A percentile compares a stretch with the other conserved stretches of the same genome.
These are phyloP conservation scores for Schlechtendalia chinensis DNA, from an alignment of 1,140 invertebrate genomes.

Conservation along the genomic window DNA sequence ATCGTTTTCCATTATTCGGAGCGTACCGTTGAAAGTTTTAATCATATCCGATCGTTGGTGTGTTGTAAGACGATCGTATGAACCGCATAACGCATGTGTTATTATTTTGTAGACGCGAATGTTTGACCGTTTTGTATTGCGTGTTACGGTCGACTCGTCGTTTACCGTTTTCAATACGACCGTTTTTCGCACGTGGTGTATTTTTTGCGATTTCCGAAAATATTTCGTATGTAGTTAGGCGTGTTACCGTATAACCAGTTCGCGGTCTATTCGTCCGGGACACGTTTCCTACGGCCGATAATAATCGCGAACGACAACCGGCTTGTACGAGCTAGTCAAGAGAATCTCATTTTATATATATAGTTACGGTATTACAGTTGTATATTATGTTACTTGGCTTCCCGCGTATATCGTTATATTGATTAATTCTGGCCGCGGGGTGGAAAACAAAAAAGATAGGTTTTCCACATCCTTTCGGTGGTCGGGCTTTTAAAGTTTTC, in stretches of 20 bases:
- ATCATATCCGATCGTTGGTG: no score
- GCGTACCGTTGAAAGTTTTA: no score
- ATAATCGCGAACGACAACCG: neutral
- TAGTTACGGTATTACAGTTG: no score
- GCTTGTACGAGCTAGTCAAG: neutral
- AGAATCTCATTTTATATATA: constrained; percentile 1
- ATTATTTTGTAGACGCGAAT: no score
- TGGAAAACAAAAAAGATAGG: neutral
- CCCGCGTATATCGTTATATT: neutral
- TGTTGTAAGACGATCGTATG: no score
- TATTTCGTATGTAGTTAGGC: neutral
- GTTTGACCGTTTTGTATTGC: no score
- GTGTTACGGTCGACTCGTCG: no score
- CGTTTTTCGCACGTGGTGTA: neutral
- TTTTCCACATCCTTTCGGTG: neutral
- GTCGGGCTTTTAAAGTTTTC: neutral
- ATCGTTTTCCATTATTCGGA: no score
- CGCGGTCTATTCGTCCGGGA: no score
- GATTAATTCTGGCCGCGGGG: neutral
- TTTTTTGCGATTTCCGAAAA: neutral
- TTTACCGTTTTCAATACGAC: neutral
- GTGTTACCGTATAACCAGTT: no score
- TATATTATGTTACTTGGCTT: constrained; percentile 10
- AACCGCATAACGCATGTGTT: no score
- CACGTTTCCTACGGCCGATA: neutral